Evolutionary conservation across 2,888 invertebrate genomes (phyloP).

Genomic region (Brachypalpus laphriformis): DNA sequence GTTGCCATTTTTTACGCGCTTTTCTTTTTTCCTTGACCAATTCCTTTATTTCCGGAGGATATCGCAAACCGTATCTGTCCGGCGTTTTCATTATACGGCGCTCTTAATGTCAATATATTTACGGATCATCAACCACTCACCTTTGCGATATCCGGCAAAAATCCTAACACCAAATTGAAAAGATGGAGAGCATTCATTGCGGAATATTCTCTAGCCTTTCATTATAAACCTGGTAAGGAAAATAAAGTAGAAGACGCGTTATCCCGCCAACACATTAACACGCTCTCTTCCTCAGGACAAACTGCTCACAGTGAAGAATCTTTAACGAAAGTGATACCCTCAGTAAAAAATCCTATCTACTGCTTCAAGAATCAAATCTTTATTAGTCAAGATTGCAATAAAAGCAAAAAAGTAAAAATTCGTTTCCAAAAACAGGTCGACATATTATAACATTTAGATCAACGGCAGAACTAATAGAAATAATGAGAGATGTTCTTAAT

Average conservation of each 20-base stretch:
- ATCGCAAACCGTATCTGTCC: no score
- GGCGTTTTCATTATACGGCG: no score
- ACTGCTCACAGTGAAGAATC: not conserved
- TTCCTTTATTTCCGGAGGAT: no score
- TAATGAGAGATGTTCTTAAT: no score
- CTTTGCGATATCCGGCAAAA: no score
- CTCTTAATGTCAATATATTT: no score
- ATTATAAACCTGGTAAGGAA: no score
- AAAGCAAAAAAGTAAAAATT: slow-evolving; percentile 15
- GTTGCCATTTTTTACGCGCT: no score
- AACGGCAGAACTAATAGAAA: slow-evolving; percentile 1
- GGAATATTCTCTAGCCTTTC: no score
- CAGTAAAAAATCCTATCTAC: slow-evolving; percentile 1
- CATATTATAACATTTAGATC: slow-evolving; percentile 12
- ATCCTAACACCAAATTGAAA: not conserved
- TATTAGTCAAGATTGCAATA: not conserved
- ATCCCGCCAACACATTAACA: not conserved
- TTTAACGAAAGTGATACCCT: slow-evolving; percentile 5
- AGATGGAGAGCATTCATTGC: not conserved
- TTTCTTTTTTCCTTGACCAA: no score
- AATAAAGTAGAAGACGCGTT: not conserved
- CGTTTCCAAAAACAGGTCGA: slow-evolving; percentile 18
- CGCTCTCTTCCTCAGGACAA: not conserved
- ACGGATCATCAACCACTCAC: no score
- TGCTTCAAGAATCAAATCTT: slow-evolving; percentile 27